Base-by-base conservation (phyloP, 2,797 vertebrate genomes). In the Atherinosoma microstoma region DNA sequence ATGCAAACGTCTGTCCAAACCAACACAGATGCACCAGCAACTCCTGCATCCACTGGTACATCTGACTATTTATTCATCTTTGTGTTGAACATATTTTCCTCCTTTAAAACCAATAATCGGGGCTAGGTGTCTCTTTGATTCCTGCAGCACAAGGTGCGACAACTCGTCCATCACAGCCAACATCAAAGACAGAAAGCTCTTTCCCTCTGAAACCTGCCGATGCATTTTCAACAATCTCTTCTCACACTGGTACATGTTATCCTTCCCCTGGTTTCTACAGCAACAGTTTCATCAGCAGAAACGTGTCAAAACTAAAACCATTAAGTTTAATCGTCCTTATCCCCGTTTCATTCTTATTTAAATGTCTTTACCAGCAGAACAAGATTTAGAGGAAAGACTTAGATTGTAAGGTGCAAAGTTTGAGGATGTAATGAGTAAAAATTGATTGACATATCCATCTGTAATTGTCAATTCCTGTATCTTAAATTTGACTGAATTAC, bases 121-220 rank as follows among this genome's bases (percentile, higher is more conserved):
- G 13, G 13, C 24, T 7, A 15, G 10, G 12, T 57, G 1, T 45
- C 13, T 75, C 4, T 63, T 58, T 71, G 29, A 60, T 63, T n/a
- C 36, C 60, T 57, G 20, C 13, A 80, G 74, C 35, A 36, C 38
- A 67, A 15, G 0, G 3, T 30, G 47, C 4, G 22, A 51, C 78
- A 61, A 12, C 40, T 2, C 16, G 11, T 65, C 10, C 73, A 38
- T 29, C 35, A 0, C 11, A n/a, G 16, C 40, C 32, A 10, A 22
- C 65, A 54, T 45, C 58, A 18, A 11, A 63, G 61, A 60, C 64
- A 2, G 34, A 64, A 13, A 54, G 49, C 2, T 64, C 75, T 10
- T 38, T 57, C 15, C 66, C n/a, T 27, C 22, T 49, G 29, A 61
- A 64, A 78, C 32, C 65, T n/a, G 59, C 74, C 15, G 70, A 64